Evolutionary conservation across 2,797 vertebrate genomes (phyloP), one percentile per base, ranked within the genome.

Genomic region (Anguilla marmorata): DNA sequence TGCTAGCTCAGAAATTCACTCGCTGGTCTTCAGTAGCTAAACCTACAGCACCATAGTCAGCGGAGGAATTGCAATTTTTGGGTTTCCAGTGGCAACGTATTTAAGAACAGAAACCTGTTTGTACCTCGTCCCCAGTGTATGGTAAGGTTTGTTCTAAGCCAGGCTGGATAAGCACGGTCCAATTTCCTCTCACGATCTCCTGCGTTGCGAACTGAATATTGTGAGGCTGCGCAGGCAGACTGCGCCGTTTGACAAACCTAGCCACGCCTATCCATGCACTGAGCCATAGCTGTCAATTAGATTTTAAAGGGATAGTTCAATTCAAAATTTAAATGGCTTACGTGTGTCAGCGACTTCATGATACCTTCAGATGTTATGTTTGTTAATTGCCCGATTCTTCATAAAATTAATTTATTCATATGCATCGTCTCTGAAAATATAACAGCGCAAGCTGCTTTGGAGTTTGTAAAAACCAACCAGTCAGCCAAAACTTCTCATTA

Each of bases 171-270:
- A 60, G 27, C 84, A 27, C 30, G 0, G 14, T 37, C 54, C 52
- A 56, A 30, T 37, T 58, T 12, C 52, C 56, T 41, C 19, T 60
- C 84, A 60, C 37, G 52, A 54, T 58, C 60, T 50, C 21, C 50
- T 11, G 50, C 48, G 56, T 33, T 11, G 50, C 30, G 56, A 50
- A 83, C 56, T 87, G 79, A 30, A 84, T 24, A 52, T 66, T 33
- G 50, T 21, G 87, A 74, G 87, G 50, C 87, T 84, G 87, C 87
- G 87, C 69, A 87, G 86, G 50, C 24, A 54, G 60, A 27, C 82
- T 30, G 87, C 80, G 83, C 58, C 58, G 87, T 80, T 87, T 82
- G 79, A 87, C 60, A 27, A 84, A 24, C 50, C 30, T 74, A 66
- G 50, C 87, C 87, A 85, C 87, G 83, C 87, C 87, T 19, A 37